Evolutionary conservation across 2,888 invertebrate species (phyloP).

Genomic region (Dasypolia templi): DNA sequence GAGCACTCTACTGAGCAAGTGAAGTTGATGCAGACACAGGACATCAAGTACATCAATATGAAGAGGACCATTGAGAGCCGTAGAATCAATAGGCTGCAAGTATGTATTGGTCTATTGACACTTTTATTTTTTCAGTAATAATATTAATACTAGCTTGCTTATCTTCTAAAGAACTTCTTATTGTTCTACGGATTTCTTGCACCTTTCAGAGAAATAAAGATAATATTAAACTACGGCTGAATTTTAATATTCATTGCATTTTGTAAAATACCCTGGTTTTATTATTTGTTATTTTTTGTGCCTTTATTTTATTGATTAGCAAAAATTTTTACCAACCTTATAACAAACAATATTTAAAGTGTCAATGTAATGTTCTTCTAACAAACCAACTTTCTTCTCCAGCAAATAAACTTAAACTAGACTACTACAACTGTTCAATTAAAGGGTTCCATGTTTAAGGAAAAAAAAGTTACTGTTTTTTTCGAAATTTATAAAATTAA

Average conservation of each 20-base stretch:
- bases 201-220: not conserved
- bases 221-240: no score
- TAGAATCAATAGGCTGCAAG: constrained; percentile 89
- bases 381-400: not conserved
- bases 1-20: constrained; percentile 96
- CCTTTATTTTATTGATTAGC: no score
- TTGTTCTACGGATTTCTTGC: not conserved
- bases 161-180: not conserved
- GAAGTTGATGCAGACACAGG: constrained; percentile 97
- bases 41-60: constrained; percentile 96
- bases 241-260: no score
- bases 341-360: no score
- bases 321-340: no score
- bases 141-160: not conserved
- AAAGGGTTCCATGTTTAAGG: no score
- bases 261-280: no score
- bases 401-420: no score
- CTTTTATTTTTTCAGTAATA: not conserved
- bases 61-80: constrained; percentile 96
- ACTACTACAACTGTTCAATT: no score
- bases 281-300: no score
- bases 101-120: constrained; percentile 51
- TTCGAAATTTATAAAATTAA: not conserved
- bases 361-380: no score
- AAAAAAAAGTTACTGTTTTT: no score